Evolutionary conservation across 2,797 vertebrate genomes (phyloP), one percentile per base, ranked within the genome.

Genomic region (Scomberomorus guttatus): DNA sequence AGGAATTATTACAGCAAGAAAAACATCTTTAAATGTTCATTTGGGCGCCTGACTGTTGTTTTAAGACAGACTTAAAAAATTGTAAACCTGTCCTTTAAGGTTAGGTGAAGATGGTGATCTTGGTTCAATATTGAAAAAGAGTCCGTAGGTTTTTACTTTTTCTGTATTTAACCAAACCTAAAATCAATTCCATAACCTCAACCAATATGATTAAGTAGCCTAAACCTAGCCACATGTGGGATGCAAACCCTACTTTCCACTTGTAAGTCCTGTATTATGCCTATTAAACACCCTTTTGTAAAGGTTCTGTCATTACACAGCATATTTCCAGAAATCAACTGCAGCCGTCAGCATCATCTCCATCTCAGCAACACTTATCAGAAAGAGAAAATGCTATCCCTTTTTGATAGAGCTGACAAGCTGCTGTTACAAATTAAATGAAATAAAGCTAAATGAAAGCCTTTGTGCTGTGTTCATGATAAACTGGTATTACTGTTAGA

Each of bases 401-500:
- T 58, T 64, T 55, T 46, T 57, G 10, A 74, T 32, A 1, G 29
- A 57, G 48, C 34, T 63, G 59, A 68, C 57, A 68, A 58, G 32
- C 42, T 69, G 24, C 44, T 66, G 54, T 58, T 68, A 25, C n/a
- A 57, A 68, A n/a, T 52, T 17, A 63, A 78, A 54, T 32, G 55
- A 72, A 72, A 81, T 54, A 56, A 48, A 39, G 11, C 5, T 0
- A 63, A 75, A 77, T 48, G 50, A 73, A 69, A 82, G 59, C 17
- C 67, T 63, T 42, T 62, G 58, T 63, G 65, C 18, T 44, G 44
- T 64, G 32, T 1, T 25, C 39, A 17, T 34, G 57, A 59, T 24
- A 68, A 57, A 48, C 66, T 82, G 54, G 25, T 24, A 73, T 70
- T 55, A 69, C 51, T 51, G 34, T 60, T n/a, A 18, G 29, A 86